These are phyloP conservation scores for Fregetta grallaria DNA, from an alignment of 2,113 vertebrate genomes.

Conservation along the genomic window DNA sequence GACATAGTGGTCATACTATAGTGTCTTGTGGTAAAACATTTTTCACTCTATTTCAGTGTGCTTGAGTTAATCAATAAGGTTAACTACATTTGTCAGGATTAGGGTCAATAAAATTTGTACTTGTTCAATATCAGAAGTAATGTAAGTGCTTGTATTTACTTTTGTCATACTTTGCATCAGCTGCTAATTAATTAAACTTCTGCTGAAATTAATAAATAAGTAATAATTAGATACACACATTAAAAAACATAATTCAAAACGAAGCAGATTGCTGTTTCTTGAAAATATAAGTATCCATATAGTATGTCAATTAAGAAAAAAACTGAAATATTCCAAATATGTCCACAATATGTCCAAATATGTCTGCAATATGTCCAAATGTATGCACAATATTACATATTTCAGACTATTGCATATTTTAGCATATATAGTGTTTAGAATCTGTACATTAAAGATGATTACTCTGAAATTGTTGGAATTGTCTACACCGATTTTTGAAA, in stretches of 20 bases:
- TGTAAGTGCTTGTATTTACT: constrained; percentile 71
- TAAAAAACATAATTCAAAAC: constrained; percentile 71
- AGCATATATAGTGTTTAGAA: constrained; percentile 65
- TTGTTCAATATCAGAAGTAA: constrained; percentile 59
- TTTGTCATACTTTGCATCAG: constrained; percentile 68
- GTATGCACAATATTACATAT: constrained; percentile 78
- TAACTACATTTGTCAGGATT: constrained; percentile 71
- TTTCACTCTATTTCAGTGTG: constrained; percentile 78
- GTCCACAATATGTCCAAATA: constrained; percentile 82
- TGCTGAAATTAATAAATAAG: constrained; percentile 76
- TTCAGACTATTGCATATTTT: constrained; percentile 73
- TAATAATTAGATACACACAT: constrained; percentile 76
- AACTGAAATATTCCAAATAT: constrained; percentile 80
- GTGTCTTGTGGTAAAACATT: constrained; percentile 79
- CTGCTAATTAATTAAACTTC: constrained; percentile 77
- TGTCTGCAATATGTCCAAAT: constrained; percentile 82
- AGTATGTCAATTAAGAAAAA: constrained; percentile 79
- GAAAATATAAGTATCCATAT: constrained; percentile 76
- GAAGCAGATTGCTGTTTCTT: constrained; percentile 76
- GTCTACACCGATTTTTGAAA: constrained; percentile 10
- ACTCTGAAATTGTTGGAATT: constrained; percentile 32
- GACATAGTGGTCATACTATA: constrained; percentile 74
- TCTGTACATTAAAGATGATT: constrained; percentile 49
- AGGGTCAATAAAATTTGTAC: constrained; percentile 72
- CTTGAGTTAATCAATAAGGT: constrained; percentile 77